phyloP scores from a whole-genome alignment of 2,113 vertebrate species.

The Microcebus lehilahytsara region DNA sequence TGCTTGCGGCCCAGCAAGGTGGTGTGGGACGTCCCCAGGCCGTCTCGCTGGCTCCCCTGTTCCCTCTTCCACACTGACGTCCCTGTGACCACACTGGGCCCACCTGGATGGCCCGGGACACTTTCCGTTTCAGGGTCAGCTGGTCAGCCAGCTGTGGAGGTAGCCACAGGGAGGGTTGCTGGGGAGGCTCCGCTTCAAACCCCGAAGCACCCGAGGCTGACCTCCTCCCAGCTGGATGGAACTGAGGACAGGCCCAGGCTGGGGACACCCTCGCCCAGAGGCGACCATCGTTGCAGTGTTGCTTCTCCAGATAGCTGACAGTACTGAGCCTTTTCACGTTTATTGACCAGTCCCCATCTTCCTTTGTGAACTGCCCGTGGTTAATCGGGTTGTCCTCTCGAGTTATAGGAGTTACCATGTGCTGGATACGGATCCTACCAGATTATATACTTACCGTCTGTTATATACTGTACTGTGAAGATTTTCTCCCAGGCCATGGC shows the following conservation, averaged over 20 bases:
- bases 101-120: not conserved
- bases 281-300: not conserved
- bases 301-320: not conserved
- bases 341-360: not conserved
- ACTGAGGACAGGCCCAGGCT: not conserved
- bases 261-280: no score
- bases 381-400: not conserved
- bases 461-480: no score
- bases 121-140: not conserved
- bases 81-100: not conserved
- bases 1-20: no score
- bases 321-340: not conserved
- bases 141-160: not conserved
- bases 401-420: not conserved
- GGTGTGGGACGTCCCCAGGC: not conserved
- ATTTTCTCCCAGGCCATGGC: not conserved
- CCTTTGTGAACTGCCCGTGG: not conserved
- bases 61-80: not conserved
- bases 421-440: not conserved
- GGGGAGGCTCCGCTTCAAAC: not conserved
- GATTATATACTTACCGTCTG: not conserved
- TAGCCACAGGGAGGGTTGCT: not conserved
- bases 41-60: not conserved
- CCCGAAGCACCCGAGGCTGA: not conserved
- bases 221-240: not conserved